Evolutionary conservation across 2,113 vertebrate species (phyloP).

Genomic region (Syrrhaptes paradoxus): DNA sequence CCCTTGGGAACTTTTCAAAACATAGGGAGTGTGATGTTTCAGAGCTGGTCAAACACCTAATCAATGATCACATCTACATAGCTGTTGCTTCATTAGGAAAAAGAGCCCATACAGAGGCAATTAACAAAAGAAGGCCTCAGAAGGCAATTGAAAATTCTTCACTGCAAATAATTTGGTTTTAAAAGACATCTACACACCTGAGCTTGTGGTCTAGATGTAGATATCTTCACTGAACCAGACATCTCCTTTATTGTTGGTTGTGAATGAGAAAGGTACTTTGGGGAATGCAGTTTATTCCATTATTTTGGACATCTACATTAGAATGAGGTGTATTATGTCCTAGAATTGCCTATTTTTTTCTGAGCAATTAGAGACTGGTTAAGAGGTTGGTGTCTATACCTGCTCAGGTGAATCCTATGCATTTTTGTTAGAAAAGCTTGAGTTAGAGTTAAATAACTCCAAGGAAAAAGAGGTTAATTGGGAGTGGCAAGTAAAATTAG

Average conservation of each 20-base stretch:
- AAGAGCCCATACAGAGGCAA: neutral
- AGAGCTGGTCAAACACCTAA: neutral
- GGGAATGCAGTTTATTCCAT: neutral
- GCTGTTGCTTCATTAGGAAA: neutral
- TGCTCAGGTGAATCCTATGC: neutral
- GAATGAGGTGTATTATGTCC: neutral
- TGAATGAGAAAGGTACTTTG: neutral
- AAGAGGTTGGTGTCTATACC: neutral
- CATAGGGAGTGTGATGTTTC: neutral
- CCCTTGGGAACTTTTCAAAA: neutral
- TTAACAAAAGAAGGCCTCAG: neutral
- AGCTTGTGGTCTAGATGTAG: neutral
- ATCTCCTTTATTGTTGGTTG: neutral
- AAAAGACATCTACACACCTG: neutral
- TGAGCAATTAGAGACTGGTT: neutral
- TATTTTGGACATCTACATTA: neutral
- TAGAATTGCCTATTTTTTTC: neutral
- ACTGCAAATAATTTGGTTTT: neutral
- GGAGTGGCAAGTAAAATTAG: neutral
- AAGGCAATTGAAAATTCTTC: neutral
- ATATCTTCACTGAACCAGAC: neutral
- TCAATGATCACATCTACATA: neutral
- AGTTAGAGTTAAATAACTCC: neutral
- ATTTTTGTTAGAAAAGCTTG: neutral
- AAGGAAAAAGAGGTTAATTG: neutral